Evolutionary conservation across 92 coral and sea anemone species (phyloP).

Genomic region (Zoanthus sociatus): DNA sequence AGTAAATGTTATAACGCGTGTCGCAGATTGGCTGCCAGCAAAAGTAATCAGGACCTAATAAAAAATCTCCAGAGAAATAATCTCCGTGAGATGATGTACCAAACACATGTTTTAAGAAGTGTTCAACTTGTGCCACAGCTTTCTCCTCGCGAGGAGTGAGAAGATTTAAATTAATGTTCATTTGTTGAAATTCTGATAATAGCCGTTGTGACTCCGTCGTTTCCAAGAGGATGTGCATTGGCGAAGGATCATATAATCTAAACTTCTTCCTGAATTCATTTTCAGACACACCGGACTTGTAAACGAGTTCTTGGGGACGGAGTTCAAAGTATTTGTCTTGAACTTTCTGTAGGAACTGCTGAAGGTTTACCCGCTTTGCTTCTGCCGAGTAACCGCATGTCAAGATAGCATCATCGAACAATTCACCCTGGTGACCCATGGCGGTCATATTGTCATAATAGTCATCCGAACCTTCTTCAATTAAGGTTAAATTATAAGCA

Average conservation of each 20-base stretch:
- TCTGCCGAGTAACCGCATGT: conserved; percentile 19
- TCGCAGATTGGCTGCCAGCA: conserved; percentile 47
- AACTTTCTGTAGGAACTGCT: conserved; percentile 23
- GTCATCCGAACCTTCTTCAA: conserved; percentile 15
- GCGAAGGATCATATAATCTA: conserved; percentile 34
- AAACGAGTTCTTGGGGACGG: conserved; percentile 42
- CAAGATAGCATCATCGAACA: not conserved
- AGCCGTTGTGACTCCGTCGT: conserved; percentile 14
- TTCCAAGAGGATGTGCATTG: conserved; percentile 5
- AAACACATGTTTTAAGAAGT: conserved; percentile 29
- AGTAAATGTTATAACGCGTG: conserved; percentile 23
- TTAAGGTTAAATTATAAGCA: not conserved
- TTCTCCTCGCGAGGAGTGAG: conserved; percentile 36
- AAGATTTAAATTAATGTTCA: not conserved
- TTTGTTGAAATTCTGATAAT: not conserved
- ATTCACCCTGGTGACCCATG: not conserved
- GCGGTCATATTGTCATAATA: not conserved
- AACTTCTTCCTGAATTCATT: conserved; percentile 2
- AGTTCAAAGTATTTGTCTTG: conserved; percentile 28
- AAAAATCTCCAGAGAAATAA: conserved; percentile 23
- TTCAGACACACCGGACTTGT: conserved; percentile 17
- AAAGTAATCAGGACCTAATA: conserved; percentile 38
- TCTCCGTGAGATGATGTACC: conserved; percentile 35
- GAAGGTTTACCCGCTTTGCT: conserved; percentile 17
- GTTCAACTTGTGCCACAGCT: conserved; percentile 9